phyloP scores from a whole-genome alignment of 2,797 vertebrate species.

The Oryzias dopingdopingensis region DNA sequence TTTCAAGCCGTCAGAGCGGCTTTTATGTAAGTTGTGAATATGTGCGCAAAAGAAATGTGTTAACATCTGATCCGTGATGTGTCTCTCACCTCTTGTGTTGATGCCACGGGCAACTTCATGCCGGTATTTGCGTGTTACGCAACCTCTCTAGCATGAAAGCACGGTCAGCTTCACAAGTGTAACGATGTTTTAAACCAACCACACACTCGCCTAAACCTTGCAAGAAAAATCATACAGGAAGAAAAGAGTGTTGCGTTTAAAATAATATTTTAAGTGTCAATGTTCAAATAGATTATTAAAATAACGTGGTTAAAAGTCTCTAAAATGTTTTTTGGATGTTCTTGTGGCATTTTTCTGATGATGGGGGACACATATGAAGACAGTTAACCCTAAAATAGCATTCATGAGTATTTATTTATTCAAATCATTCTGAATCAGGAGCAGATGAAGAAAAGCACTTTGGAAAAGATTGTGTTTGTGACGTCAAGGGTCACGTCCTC shows the following conservation, averaged over 20 bases:
- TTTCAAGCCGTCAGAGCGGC: constrained; percentile 30
- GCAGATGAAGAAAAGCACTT: no score
- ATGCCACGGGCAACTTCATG: constrained; percentile 2
- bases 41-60: constrained; percentile 9
- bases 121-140: constrained; percentile 32
- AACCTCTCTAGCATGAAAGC: constrained; percentile 23
- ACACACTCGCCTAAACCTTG: constrained; percentile 23
- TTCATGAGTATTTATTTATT: no score
- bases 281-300: no score
- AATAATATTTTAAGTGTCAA: no score
- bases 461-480: no score
- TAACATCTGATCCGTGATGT: constrained; percentile 28
- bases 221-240: constrained; percentile 11
- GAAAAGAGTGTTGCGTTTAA: neutral
- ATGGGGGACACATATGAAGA: no score
- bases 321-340: no score
- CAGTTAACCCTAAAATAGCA: no score
- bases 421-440: no score
- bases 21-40: constrained; percentile 26
- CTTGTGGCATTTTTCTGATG: no score
- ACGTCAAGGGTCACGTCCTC: no score
- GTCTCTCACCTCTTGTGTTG: constrained; percentile 7
- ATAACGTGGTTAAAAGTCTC: no score
- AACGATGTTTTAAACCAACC: constrained; percentile 31
- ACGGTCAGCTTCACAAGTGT: constrained; percentile 21